Percentiles rank a stretch among this genome's conserved stretches.
Conservation (phyloP, 2,797 vertebrate genomes). For the Gouania willdenowi region DNA sequence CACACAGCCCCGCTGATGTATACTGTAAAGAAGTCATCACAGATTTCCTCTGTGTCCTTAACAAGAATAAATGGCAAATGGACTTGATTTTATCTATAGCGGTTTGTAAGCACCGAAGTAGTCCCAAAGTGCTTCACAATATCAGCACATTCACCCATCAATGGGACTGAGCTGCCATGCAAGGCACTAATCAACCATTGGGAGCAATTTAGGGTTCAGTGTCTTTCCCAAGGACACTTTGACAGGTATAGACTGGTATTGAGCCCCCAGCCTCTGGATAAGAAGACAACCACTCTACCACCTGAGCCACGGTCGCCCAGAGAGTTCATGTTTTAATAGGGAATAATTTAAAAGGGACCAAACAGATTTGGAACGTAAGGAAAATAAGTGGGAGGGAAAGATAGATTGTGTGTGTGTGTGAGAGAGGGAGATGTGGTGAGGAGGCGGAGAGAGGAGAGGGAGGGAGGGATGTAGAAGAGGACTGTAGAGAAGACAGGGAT, state of each 20-base stretch:
- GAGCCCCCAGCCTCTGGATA: too few relatives aligned
- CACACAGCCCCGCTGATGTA: constrained; percentile 2
- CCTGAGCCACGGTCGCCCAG: not conserved
- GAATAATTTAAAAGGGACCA: constrained; percentile 18
- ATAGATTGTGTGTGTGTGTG: constrained; percentile 8
- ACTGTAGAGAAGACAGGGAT: constrained; percentile 41
- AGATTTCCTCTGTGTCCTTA: not conserved
- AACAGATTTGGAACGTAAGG: constrained; percentile 16
- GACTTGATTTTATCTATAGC: too few relatives aligned
- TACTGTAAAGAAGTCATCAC: constrained; percentile 1
- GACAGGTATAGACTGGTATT: too few relatives aligned
- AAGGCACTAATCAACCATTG: too few relatives aligned
- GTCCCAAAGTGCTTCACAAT: too few relatives aligned
- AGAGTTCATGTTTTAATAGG: constrained; percentile 22
- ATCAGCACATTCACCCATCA: too few relatives aligned
- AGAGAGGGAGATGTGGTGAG: constrained; percentile 35
- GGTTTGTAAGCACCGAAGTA: too few relatives aligned
- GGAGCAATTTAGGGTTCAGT: too few relatives aligned
- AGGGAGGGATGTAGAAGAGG: constrained; percentile 48
- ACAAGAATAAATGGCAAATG: too few relatives aligned
- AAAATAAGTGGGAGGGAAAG: constrained; percentile 30
- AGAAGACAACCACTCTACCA: too few relatives aligned
- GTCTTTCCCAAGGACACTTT: too few relatives aligned
- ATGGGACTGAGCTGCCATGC: too few relatives aligned
- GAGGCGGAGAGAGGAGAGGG: constrained; percentile 59